Evolutionary conservation across 53 echinoderm and acorn worm species (phyloP).

Genomic region (Holothuria scabra): DNA sequence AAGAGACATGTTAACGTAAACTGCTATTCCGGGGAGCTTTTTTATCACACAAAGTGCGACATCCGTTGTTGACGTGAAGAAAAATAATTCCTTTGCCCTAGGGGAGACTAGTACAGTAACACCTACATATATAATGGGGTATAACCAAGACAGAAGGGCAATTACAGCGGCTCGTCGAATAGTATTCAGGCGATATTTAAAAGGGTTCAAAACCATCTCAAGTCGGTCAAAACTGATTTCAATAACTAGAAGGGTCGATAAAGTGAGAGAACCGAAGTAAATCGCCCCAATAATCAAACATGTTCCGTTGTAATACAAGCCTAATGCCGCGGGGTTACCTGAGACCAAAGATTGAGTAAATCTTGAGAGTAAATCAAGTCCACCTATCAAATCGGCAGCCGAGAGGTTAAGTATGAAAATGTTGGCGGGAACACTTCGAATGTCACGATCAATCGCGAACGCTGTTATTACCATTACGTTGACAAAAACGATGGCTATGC

Average conservation of each 20-base stretch:
- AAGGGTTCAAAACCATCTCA: background rate
- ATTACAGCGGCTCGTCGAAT: background rate
- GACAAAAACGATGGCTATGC: background rate
- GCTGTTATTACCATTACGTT: background rate
- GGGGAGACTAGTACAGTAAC: background rate
- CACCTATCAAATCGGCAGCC: background rate
- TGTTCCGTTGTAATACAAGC: background rate
- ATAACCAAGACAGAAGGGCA: background rate
- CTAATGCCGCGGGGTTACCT: background rate
- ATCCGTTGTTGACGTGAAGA: too few species aligned
- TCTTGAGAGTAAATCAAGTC: background rate
- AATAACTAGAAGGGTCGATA: background rate
- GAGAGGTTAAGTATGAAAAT: constrained; percentile 1
- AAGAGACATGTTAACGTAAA: too few species aligned
- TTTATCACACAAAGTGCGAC: too few species aligned
- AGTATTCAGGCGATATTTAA: background rate
- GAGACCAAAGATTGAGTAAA: background rate
- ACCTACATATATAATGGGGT: background rate
- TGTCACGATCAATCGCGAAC: background rate
- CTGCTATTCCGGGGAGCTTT: too few species aligned
- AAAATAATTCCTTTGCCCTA: too few species aligned
- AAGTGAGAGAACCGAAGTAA: background rate
- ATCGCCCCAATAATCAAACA: background rate
- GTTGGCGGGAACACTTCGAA: constrained; percentile 3
- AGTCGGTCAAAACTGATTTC: background rate